phyloP scores from a whole-genome alignment of 1,140 invertebrate genomes.

The Hermatobates lingyangjiaoensis region DNA sequence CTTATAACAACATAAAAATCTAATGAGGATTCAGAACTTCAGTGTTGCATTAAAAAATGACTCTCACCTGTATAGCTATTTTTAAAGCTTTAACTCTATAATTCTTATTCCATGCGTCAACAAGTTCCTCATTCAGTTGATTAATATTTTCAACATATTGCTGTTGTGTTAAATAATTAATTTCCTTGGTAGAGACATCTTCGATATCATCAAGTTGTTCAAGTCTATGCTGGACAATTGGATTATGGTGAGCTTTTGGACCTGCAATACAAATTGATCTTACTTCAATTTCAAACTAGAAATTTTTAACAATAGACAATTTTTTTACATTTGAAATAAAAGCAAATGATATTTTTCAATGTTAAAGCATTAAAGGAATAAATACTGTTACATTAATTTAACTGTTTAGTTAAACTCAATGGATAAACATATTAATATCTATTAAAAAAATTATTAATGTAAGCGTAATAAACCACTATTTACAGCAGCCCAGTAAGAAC shows the following conservation, averaged over 20 bases:
- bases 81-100: constrained; percentile 89
- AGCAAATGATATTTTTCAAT: no score
- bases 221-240: constrained; percentile 75
- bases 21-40: neutral
- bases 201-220: constrained; percentile 92
- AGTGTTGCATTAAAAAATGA: neutral
- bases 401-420: no score
- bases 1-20: neutral
- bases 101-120: constrained; percentile 77
- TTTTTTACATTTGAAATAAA: no score
- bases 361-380: no score
- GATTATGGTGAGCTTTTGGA: constrained; percentile 57
- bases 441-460: no score
- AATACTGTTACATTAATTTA: no score
- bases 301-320: no score
- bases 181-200: constrained; percentile 67
- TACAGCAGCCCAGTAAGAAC: no score
- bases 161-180: constrained; percentile 75
- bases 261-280: constrained; percentile 33
- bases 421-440: no score
- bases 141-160: constrained; percentile 79
- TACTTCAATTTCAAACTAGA: no score
- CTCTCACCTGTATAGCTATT: constrained; percentile 80
- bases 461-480: no score
- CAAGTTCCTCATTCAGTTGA: constrained; percentile 73